Evolutionary conservation across 2,888 invertebrate species (phyloP), one percentile per base, ranked within the genome.

Genomic region (Piscicola geometra): DNA sequence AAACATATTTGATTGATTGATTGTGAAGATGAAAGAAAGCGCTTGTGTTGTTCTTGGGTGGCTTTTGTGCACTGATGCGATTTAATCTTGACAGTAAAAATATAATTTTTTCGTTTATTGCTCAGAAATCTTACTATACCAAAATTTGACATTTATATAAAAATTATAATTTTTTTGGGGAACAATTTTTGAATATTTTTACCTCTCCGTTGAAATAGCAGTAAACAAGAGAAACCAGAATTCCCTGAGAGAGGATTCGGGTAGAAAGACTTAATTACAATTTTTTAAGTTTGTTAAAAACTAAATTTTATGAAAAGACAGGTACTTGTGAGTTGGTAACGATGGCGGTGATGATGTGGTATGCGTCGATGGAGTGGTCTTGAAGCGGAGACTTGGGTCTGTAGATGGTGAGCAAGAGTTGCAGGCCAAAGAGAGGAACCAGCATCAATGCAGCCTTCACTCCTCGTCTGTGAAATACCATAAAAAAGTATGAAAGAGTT

Each of bases 381-480:
- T 56, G 60, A 18, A 18, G 60, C 5, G 41, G 15, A 41, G 41
- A 41, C 2, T 77, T 77, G 0, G 83, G 82, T 71, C 84, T 79
- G 79, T 84, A 84, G 5, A 85, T 81, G 30, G 83, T 83, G 18
- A 84, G 79, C 32, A 83, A 81, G 30, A 83, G 79, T 76, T 84
- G 84, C 0, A 84, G 80, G 0, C 85, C 85, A 78, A 85, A 85
- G 76, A 84, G 79, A 0, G 84, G 84, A 12, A 84, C 81, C 69
- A 84, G 78, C 50, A 84, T 83, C 77, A 83, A 82, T 0, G 82
- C 83, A 0, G 84, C 84, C 78, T 83, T 84, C 35, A 84, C 78
- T 0, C 83, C 84, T 47, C 82, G 78, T 76, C 83, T 84, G 81
- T 25, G 15, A 47, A n/a, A n/a, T n/a, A n/a, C n/a, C n/a, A n/a